Evolutionary conservation across 2,888 invertebrate species (phyloP).

Genomic region (Lithophane socia): DNA sequence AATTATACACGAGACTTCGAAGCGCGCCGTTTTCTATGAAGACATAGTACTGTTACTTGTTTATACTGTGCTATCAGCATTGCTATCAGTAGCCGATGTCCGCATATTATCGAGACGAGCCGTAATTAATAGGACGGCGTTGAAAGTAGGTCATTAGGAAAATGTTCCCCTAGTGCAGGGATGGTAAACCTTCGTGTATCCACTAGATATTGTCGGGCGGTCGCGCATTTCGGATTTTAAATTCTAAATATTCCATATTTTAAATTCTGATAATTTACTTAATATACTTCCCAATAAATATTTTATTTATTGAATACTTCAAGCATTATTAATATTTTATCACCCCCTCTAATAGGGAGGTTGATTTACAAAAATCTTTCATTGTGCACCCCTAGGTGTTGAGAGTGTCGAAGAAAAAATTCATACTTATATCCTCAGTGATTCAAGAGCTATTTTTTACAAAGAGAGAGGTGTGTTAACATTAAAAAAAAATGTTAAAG

Average conservation of each 20-base stretch:
- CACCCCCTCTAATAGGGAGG: neutral
- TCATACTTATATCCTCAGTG: no score
- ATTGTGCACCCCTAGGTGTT: neutral
- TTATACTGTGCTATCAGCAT: neutral
- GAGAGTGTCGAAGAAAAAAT: neutral
- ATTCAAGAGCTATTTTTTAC: neutral
- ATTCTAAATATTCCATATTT: neutral
- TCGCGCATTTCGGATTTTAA: neutral
- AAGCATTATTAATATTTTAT: neutral
- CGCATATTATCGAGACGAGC: constrained; percentile 56
- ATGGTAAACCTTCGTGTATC: constrained; percentile 11
- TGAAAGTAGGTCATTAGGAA: constrained; percentile 66
- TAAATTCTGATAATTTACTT: neutral
- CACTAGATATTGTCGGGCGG: neutral
- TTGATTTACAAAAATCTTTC: neutral
- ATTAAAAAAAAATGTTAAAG: neutral
- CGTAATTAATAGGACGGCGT: constrained; percentile 54
- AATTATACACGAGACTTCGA: no score
- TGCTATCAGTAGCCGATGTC: constrained; percentile 27
- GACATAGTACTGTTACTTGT: no score
- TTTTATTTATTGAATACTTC: no score
- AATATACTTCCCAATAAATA: neutral
- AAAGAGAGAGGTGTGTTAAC: neutral
- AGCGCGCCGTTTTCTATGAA: no score
- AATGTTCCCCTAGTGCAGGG: constrained; percentile 45